Evolutionary conservation across 1,140 invertebrate genomes (phyloP), one percentile per base, ranked within the genome.

Genomic region (Drosophila baimaii): DNA sequence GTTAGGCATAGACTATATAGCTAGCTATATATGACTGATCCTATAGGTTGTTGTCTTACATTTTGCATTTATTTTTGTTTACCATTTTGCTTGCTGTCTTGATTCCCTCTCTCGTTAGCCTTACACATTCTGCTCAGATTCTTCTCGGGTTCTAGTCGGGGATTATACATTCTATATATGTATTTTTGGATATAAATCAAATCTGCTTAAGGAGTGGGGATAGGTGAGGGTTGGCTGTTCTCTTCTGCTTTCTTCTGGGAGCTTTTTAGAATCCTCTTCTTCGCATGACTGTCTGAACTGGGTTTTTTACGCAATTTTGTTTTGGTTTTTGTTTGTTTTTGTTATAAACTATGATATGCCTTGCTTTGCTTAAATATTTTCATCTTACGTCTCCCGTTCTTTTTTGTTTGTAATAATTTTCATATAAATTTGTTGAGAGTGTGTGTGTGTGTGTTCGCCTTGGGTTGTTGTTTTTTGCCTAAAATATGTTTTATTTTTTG

Each of bases 331-430:
- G 44, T 39, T 76, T 56, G 56, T 56, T 59, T 54, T 77, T 89
- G 44, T 86, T 88, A 89, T 89, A 88, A 89, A 84, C 84, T 88
- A 88, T 88, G 84, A 88, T 88, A 88, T 88, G 84, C 84, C 77
- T 88, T 88, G 80, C 80, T 88, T 86, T 90, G 81, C 81, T 89
- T 90, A 89, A 89, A 81, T 89, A 90, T 85, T 89, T 89, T 84
- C 70, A 55, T 77, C 62, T 73, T 76, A 65, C 47, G 69, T 79
- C 68, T 33, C 49, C 23, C 25, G 12, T 12, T 19, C 10, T 63
- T 49, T 56, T 35, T 43, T 23, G 54, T 59, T 71, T 70, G 59
- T 74, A 51, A 59, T 75, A 49, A 56, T 76, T 76, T 77, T 49
- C 71, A 49, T 74, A 56, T 65, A 75, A 75, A 75, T 75, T 74